Percentiles rank a stretch among this genome's conserved stretches.
Conservation (phyloP, 1,140 invertebrate species). For the Kradibia gibbosae region DNA sequence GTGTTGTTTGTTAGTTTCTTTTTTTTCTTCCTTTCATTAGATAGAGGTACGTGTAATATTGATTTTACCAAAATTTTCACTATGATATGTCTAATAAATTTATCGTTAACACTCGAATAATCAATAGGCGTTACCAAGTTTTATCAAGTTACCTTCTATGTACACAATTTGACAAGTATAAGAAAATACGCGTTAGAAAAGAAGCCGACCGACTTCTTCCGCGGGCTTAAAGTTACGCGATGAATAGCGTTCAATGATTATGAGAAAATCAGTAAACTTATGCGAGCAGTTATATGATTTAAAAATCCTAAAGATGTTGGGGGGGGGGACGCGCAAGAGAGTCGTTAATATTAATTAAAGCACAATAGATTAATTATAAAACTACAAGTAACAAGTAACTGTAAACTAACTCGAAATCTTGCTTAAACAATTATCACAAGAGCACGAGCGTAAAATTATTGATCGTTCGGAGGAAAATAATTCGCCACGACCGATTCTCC, state of each 20-base stretch:
- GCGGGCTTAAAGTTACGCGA: conserved; percentile 19
- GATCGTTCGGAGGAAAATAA: conserved; percentile 28
- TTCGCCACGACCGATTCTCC: conserved; percentile 46
- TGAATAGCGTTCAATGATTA: conserved; percentile 36
- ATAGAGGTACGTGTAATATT: conserved; percentile 34
- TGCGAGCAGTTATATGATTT: conserved; percentile 39
- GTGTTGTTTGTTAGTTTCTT: too few species aligned
- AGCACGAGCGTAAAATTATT: conserved; percentile 57
- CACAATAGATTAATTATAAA: conserved; percentile 44
- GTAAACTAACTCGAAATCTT: conserved; percentile 46
- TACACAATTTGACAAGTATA: conserved; percentile 44
- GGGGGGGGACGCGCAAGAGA: conserved; percentile 40
- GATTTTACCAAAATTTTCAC: conserved; percentile 39
- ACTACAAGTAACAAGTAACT: conserved; percentile 45
- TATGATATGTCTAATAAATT: conserved; percentile 39
- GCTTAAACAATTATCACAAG: conserved; percentile 62
- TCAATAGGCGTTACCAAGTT: conserved; percentile 51
- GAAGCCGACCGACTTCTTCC: conserved; percentile 23
- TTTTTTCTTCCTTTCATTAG: conserved; percentile 1
- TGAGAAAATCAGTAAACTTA: conserved; percentile 38
- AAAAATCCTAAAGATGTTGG: conserved; percentile 23
- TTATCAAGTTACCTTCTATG: conserved; percentile 24
- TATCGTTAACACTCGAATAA: conserved; percentile 40
- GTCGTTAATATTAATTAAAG: conserved; percentile 50
- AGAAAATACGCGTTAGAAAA: too few species aligned